Base-by-base conservation (phyloP, 2,797 vertebrate species). In the Sebastes dallii region DNA sequence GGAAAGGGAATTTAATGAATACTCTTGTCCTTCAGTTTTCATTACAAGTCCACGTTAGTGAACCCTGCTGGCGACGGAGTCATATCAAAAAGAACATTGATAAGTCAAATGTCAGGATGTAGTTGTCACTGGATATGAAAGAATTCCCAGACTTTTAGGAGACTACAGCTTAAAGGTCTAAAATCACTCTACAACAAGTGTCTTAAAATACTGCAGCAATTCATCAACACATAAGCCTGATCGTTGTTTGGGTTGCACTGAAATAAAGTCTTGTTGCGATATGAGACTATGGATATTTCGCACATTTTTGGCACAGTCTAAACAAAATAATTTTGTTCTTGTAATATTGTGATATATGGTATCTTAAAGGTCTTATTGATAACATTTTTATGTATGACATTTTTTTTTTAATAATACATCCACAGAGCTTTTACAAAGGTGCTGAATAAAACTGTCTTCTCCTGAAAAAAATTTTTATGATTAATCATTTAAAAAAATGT, bases 1-100 rank as follows among this genome's bases (percentile, higher is more conserved):
- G 29, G 70, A 83, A 74, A 74, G 55, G 78, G 64, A 71, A 89
- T 85, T 59, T 83, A 80, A 78, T 88, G 80, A 85, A 81, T 61
- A 72, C 72, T 76, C 22, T 78, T 66, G 52, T 81, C 69, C 64
- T 80, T 81, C 30, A 22, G 82, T 80, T 70, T 73, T 75, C 67
- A 82, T 77, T 74, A 71, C 32, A 69, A 64, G 65, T 79, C 74
- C 29, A 62, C 10, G 27, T 69, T 74, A 76, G 50, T 46, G 66
- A 84, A 74, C 29, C 58, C 65, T 56, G 60, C 66, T 42, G 75
- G 64, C 22, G 59, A 7, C 16, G 59, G 66, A 76, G 50, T 75
- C 80, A 32, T 46, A 32, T 66, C 29, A 75, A 61, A 79, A 46
- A 46, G 55, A 82, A 68, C 32, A 73, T 3, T 56, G 46, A 79